Evolutionary conservation across 2,888 invertebrate genomes (phyloP).

Genomic region (Isotomurus palustris): DNA sequence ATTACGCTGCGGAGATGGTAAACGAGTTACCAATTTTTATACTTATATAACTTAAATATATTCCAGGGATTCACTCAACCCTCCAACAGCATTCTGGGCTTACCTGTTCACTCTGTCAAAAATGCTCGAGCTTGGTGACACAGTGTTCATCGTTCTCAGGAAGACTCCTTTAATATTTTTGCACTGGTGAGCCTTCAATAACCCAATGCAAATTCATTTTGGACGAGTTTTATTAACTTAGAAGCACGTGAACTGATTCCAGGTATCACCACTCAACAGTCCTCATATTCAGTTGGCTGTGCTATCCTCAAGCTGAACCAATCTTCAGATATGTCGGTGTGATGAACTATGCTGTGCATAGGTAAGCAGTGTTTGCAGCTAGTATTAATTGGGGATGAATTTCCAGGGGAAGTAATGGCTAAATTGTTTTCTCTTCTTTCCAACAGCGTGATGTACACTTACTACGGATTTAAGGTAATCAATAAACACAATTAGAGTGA

Average conservation of each 20-base stretch:
- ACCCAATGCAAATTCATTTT: neutral
- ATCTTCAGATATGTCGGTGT: slow-evolving; percentile 40
- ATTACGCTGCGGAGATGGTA: neutral
- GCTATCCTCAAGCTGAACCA: slow-evolving; percentile 36
- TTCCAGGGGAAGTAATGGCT: neutral
- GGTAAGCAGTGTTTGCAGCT: neutral
- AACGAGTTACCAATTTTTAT: neutral
- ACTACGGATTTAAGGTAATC: slow-evolving; percentile 38
- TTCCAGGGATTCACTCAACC: slow-evolving; percentile 35
- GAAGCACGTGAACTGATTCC: neutral
- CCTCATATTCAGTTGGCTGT: slow-evolving; percentile 30
- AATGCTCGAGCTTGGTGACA: slow-evolving; percentile 39
- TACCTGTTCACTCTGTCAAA: slow-evolving; percentile 30
- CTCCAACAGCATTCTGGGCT: slow-evolving; percentile 38
- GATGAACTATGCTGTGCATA: slow-evolving; percentile 43
- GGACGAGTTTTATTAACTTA: neutral
- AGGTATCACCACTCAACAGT: slow-evolving; percentile 45
- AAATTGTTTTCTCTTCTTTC: neutral
- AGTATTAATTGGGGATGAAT: neutral
- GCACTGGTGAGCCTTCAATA: slow-evolving; percentile 34
- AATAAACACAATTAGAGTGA: too few species aligned
- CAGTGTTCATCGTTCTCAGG: slow-evolving; percentile 38
- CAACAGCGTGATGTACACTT: slow-evolving; percentile 32
- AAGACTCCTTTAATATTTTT: slow-evolving; percentile 42
- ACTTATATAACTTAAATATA: neutral